Base-by-base conservation (phyloP, 1,140 invertebrate species). In the Mamestra configurata region DNA sequence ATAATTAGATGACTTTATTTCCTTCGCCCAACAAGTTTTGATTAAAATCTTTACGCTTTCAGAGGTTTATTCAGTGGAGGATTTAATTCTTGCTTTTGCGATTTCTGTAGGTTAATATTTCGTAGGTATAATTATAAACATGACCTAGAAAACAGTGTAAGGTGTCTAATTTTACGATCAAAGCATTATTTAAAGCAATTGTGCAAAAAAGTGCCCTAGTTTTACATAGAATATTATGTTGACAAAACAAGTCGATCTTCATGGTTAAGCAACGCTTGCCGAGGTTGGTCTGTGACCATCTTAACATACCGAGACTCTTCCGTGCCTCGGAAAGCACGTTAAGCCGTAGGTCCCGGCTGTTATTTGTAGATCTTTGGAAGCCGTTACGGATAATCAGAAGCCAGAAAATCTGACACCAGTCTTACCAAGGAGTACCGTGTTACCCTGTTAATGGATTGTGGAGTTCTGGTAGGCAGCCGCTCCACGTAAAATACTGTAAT, bases 1-100 rank as follows among this genome's bases (percentile, higher is more conserved):
- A 24, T 51, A 53, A 71, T 49, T 43, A 71, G 46, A 51, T 71
- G 27, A 40, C 43, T 71, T 24, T 24, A 70, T 70, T 49, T 51
- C 68, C 68, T 71, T 27, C 43, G 13, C 11, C 37, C 37, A 31
- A 31, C 37, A 31, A 31, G 24, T 3, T 27, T 31, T n/a, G 55
- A 59, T 59, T 49, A 15, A 59, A 59, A 59, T 59, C 55, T 59
- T 59, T 15, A 59, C 55, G 55, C 55, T 59, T 59, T 59, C 55
- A 59, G 13, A 24, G 22, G 53, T 24, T 3, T 13, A 49, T n/a
- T 49, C 15, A 49, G 43, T 49, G 43, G 43, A 49, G 15, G 43
- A 49, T 49, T 0, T 49, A 49, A 49, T 49, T 49, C 43, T 49
- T 49, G 0, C 4, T 11, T 13, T 49, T n/a, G 43, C 43, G 13